These are phyloP conservation scores for Lacerta viridis DNA, from an alignment of 2,797 vertebrate genomes.

Conservation along the genomic window DNA sequence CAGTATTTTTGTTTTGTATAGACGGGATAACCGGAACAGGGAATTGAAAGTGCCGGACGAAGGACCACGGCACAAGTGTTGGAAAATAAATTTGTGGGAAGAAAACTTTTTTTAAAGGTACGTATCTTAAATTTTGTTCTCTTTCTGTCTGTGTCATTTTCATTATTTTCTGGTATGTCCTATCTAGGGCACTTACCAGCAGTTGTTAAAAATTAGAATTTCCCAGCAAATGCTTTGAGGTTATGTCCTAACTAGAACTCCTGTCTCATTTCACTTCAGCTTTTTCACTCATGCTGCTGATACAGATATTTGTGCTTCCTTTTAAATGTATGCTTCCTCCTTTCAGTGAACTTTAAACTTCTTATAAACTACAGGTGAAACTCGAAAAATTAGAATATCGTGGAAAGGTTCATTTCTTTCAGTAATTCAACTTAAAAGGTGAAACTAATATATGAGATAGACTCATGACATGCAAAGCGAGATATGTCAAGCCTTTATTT, in stretches of 20 bases:
- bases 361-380: neutral
- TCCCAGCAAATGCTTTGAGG: neutral
- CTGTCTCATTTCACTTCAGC: neutral
- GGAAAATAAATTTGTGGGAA: conserved; percentile 7
- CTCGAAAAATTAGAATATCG: no score
- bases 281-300: neutral
- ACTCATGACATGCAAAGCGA: no score
- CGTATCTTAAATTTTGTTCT: neutral
- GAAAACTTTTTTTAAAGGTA: conserved; percentile 23
- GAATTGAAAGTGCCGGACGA: neutral
- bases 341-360: neutral
- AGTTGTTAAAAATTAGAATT: neutral
- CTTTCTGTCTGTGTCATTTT: conserved; percentile 1
- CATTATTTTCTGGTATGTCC: no score
- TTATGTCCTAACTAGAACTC: neutral
- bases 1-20: neutral
- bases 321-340: neutral
- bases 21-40: neutral
- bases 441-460: no score
- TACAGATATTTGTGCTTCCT: neutral
- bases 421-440: no score
- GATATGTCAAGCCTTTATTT: no score
- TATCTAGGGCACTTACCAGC: neutral
- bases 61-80: neutral
- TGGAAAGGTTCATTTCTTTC: no score